These are phyloP conservation scores for Gnathonemus longibarbis DNA, from an alignment of 2,113 vertebrate genomes.

Conservation along the genomic window DNA sequence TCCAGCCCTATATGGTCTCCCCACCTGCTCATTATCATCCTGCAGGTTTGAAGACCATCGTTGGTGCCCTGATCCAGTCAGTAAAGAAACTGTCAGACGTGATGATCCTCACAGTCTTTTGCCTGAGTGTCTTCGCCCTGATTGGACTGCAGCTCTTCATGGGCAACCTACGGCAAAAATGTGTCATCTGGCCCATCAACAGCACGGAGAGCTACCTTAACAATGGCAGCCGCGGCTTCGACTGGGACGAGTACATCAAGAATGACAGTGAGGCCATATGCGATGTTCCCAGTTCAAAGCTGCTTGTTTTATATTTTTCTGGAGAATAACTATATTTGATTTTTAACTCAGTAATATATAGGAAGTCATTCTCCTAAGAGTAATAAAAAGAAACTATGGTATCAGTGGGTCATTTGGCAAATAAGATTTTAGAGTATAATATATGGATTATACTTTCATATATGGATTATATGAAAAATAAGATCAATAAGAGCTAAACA, in stretches of 20 bases:
- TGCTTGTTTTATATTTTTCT: not conserved
- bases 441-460: not conserved
- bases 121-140: slow-evolving; percentile 72
- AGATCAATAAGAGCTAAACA: not conserved
- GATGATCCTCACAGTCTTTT: slow-evolving; percentile 81
- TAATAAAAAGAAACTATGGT: not conserved
- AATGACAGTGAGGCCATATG: slow-evolving; percentile 55
- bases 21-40: not conserved
- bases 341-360: too few relatives aligned
- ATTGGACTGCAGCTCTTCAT: slow-evolving; percentile 77
- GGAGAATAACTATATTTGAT: not conserved
- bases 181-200: slow-evolving; percentile 64
- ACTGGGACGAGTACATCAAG: slow-evolving; percentile 60
- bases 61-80: slow-evolving; percentile 74
- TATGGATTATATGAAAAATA: not conserved
- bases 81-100: slow-evolving; percentile 76
- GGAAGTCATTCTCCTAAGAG: not conserved
- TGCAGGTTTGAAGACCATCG: slow-evolving; percentile 72
- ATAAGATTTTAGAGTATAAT: not conserved
- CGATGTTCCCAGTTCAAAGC: too few relatives aligned
- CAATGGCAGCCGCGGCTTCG: slow-evolving; percentile 41
- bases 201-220: slow-evolving; percentile 7
- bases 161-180: slow-evolving; percentile 74
- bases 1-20: not conserved
- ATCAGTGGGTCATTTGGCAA: not conserved